Percentiles rank a stretch among this genome's conserved stretches.
These are phyloP conservation scores for Asbolus verrucosus DNA, from an alignment of 1,140 invertebrate species.

Conservation along the genomic window DNA sequence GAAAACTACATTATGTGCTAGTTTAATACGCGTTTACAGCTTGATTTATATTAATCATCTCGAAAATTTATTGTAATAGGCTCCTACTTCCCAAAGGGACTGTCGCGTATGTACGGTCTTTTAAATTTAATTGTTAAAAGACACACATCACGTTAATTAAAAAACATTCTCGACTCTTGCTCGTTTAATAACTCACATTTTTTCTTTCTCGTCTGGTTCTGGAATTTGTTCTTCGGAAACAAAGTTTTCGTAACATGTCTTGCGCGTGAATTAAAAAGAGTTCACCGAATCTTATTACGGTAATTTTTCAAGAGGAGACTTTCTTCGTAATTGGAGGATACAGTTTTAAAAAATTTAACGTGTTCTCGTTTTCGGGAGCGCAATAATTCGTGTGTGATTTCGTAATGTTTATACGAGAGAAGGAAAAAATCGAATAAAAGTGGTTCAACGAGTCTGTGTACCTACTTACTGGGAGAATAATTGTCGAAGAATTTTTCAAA, in stretches of 20 bases:
- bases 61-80: slow-evolving; percentile 29
- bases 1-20: slow-evolving; percentile 44
- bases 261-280: too few species aligned
- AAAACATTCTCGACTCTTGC: neutral
- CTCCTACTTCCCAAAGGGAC: too few species aligned
- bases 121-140: slow-evolving; percentile 13
- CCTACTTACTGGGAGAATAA: slow-evolving; percentile 41
- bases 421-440: slow-evolving; percentile 24
- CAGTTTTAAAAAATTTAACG: slow-evolving; percentile 9
- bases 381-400: slow-evolving; percentile 8
- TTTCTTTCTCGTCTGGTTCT: neutral
- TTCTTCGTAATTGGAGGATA: slow-evolving; percentile 4
- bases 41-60: slow-evolving; percentile 34
- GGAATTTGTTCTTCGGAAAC: neutral
- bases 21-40: slow-evolving; percentile 26
- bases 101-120: slow-evolving; percentile 2
- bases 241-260: too few species aligned
- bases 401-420: neutral
- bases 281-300: neutral
- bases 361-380: neutral
- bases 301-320: neutral
- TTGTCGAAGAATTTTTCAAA: slow-evolving; percentile 42
- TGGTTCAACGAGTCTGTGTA: neutral
- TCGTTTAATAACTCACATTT: too few species aligned
- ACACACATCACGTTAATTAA: slow-evolving; percentile 21